phyloP scores from a whole-genome alignment of 2,797 vertebrate species.

The Bradypodion ventrale region DNA sequence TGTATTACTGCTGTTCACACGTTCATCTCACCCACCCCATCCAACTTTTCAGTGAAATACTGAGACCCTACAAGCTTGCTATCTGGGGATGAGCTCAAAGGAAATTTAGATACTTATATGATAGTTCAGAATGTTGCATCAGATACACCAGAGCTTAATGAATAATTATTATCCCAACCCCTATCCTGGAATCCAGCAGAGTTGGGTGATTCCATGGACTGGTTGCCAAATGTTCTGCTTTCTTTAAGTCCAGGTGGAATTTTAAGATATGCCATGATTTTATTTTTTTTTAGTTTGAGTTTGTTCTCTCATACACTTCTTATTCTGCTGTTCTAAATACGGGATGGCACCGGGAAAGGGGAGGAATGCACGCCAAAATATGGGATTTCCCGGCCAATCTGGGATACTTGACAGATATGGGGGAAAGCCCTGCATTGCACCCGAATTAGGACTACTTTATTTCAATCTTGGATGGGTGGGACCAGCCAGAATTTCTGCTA shows the following conservation, averaged over 20 bases:
- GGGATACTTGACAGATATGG: too few relatives aligned
- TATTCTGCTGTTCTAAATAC: too few relatives aligned
- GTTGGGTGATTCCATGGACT: too few relatives aligned
- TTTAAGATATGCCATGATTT: constrained; percentile 11
- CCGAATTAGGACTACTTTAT: too few relatives aligned
- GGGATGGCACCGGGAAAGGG: too few relatives aligned
- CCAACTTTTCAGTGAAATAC: constrained; percentile 11
- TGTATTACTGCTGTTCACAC: constrained; percentile 58
- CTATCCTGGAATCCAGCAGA: too few relatives aligned
- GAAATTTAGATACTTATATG: neutral
- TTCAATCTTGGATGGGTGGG: too few relatives aligned
- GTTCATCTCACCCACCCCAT: constrained; percentile 39
- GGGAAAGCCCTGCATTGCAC: too few relatives aligned
- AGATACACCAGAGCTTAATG: neutral
- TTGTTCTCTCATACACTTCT: neutral
- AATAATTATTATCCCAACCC: too few relatives aligned
- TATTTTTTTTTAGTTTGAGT: neutral
- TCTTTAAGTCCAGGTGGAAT: constrained; percentile 9
- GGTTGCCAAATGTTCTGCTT: constrained; percentile 9
- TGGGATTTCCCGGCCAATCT: too few relatives aligned
- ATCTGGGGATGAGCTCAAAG: neutral
- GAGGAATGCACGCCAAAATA: too few relatives aligned
- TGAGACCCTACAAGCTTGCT: constrained; percentile 8
- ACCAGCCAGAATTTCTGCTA: too few relatives aligned
- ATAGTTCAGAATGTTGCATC: neutral